Base-by-base conservation (phyloP, 2,113 vertebrate genomes). In the Rhabdomys dilectus region DNA sequence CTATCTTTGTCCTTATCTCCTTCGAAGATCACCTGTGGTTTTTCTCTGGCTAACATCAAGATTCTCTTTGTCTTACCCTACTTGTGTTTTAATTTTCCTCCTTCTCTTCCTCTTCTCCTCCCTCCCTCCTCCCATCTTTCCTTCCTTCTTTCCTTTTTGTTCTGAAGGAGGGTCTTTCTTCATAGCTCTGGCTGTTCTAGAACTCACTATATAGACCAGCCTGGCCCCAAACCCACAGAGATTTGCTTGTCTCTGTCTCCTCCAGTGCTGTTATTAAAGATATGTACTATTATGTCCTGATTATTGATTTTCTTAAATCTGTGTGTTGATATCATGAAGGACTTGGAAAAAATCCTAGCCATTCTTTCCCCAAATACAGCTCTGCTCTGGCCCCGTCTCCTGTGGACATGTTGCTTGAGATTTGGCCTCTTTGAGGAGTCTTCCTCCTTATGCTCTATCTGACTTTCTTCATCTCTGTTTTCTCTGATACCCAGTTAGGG, bases 371-470 rank as follows among this genome's bases (percentile, higher is more conserved):
- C 15, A 45, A 34, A 26, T 10, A 9, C 3, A 48, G 24, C 31
- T 45, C 5, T 17, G 0, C 22, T 29, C 3, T 3, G 1, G 16
- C 36, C 26, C 17, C 80, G 68, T 91, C 4, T 76, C 19, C 26
- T 34, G n/a, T 51, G 64, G 21, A 2, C n/a, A 76, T 34, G 15
- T 51, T n/a, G 15, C 45, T 56, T 66, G 34, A 17, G 11, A 58
- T 21, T 21, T 2, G n/a, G 4, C 26, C 6, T 53, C 70, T 64
- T 15, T 1, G 4, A 68, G 12, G 0, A 7, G 0, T 7, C 0
- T 21, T 13, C 1, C 1, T 11, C 9, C 24, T 48, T 66, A 19
- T 10, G 1, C 26, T 76, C n/a, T 10, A 1, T n/a, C n/a, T 1
- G 19, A 11, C 29, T 26, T 17, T 60, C 9, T 42, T 75, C 22